Evolutionary conservation across 2,797 vertebrate species (phyloP).

Genomic region (Mico argentatus): DNA sequence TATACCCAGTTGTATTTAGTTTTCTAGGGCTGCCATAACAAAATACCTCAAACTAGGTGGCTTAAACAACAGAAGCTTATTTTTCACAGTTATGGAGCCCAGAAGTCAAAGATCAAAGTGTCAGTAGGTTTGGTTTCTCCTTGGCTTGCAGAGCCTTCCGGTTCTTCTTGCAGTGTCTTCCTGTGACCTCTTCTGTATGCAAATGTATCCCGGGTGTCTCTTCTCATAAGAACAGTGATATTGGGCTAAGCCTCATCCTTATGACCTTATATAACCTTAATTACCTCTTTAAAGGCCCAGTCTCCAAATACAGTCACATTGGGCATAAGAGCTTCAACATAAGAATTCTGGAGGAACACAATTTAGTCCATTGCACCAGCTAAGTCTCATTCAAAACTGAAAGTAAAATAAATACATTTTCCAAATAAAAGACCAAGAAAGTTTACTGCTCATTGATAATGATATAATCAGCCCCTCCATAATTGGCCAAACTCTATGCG

Average conservation of each 20-base stretch:
- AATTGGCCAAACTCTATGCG: neutral
- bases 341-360: neutral
- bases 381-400: slow-evolving; percentile 21
- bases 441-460: neutral
- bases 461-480: neutral
- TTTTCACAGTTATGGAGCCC: neutral
- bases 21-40: neutral
- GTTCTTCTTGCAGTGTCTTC: neutral
- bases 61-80: neutral
- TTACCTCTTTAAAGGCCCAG: neutral
- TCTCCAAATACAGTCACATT: neutral
- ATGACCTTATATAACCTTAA: neutral
- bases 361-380: neutral
- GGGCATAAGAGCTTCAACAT: neutral
- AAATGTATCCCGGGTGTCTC: neutral
- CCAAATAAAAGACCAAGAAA: neutral
- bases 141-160: neutral
- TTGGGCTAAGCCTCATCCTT: neutral
- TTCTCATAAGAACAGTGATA: neutral
- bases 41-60: neutral
- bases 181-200: too few species aligned
- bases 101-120: neutral
- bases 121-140: neutral
- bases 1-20: neutral
- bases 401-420: neutral